phyloP scores from a whole-genome alignment of 2,113 vertebrate genomes.

The Eudyptes chrysolophus region DNA sequence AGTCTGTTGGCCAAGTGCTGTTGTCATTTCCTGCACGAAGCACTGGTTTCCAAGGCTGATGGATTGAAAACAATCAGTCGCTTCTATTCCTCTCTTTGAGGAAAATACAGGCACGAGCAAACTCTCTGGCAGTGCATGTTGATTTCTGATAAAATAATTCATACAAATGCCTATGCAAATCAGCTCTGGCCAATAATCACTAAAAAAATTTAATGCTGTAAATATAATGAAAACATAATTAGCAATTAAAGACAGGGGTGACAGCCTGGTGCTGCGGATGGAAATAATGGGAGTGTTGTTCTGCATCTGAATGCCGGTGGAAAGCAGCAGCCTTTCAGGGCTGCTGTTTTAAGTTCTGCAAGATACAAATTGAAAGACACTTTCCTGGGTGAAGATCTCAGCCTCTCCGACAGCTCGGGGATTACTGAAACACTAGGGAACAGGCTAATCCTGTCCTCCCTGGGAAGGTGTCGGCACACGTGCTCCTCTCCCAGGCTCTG shows the following conservation, averaged over 20 bases:
- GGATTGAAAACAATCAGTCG: neutral
- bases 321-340: neutral
- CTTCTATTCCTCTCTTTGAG: neutral
- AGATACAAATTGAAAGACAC: neutral
- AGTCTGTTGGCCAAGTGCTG: neutral
- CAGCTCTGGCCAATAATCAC: neutral
- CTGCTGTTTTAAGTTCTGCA: neutral
- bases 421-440: neutral
- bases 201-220: neutral
- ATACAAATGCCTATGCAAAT: neutral
- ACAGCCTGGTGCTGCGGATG: neutral
- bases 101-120: neutral
- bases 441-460: neutral
- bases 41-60: neutral
- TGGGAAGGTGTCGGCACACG: fast-evolving
- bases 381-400: neutral
- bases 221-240: slow-evolving; percentile 35
- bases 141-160: slow-evolving; percentile 20
- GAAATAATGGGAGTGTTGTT: neutral
- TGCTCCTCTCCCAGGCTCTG: neutral
- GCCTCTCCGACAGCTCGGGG: neutral
- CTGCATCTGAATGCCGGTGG: neutral
- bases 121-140: neutral
- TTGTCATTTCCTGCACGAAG: neutral
- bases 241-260: slow-evolving; percentile 25